phyloP scores from a whole-genome alignment of 2,888 invertebrate genomes.

The Steinernema scapterisci region DNA sequence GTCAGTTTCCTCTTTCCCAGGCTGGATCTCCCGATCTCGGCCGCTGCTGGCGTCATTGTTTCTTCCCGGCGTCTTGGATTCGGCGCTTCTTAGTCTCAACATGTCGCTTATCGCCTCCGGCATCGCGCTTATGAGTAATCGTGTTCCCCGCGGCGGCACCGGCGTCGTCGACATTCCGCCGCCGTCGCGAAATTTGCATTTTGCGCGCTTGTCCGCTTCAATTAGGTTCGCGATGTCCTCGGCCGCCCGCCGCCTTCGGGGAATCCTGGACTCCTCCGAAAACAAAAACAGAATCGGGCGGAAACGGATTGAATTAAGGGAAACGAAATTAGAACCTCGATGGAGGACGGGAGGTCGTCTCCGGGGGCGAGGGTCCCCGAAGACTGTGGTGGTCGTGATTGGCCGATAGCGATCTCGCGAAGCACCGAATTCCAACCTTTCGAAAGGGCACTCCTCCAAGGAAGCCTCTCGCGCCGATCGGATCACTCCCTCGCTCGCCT shows the following conservation, averaged over 20 bases:
- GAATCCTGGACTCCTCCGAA: not conserved
- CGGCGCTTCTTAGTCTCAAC: slow-evolving; percentile 28
- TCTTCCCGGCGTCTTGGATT: slow-evolving; percentile 1
- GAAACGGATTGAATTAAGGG: not conserved
- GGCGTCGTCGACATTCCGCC: slow-evolving; percentile 5
- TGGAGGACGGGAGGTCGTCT: too few relatives aligned
- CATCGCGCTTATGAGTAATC: slow-evolving; percentile 30
- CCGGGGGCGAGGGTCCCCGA: too few relatives aligned
- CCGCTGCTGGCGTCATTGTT: too few relatives aligned
- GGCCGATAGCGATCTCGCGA: not conserved
- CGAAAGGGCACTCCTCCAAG: not conserved
- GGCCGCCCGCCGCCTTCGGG: not conserved
- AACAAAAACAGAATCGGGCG: not conserved
- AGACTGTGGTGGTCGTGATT: not conserved
- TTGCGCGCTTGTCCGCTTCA: slow-evolving; percentile 30
- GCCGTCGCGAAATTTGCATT: slow-evolving; percentile 22
- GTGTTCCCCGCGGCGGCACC: slow-evolving; percentile 2
- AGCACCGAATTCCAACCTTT: not conserved
- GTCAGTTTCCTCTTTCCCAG: not conserved
- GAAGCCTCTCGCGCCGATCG: not conserved
- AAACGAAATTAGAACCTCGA: not conserved
- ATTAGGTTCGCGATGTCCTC: not conserved
- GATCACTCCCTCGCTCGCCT: not conserved
- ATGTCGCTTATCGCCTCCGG: slow-evolving; percentile 30
- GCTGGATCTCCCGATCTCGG: not conserved